phyloP scores from a whole-genome alignment of 2,797 vertebrate species.

The Loriculus beryllinus region DNA sequence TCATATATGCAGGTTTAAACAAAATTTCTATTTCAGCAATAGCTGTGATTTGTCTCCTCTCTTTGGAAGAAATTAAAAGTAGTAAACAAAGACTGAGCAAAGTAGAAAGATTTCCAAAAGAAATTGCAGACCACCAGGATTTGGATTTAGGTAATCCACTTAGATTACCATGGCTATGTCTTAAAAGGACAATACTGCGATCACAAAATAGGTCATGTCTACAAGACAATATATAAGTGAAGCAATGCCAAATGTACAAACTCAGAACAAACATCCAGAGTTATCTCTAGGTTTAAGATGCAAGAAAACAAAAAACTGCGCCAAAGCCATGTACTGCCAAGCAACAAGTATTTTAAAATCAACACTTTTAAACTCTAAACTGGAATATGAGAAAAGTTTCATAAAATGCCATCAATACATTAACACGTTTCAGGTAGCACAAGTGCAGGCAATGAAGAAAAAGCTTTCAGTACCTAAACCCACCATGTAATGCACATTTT shows the following conservation, averaged over 20 bases:
- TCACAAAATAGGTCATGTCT: conserved; percentile 77
- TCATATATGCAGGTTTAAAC: background rate
- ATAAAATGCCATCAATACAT: background rate
- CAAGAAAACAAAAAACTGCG: background rate
- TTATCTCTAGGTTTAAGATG: background rate
- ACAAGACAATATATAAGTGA: conserved; percentile 31
- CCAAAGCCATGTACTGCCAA: background rate
- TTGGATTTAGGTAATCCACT: conserved; percentile 82
- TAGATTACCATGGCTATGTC: conserved; percentile 78
- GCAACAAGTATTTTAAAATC: background rate
- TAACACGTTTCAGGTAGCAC: background rate
- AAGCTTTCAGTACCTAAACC: background rate
- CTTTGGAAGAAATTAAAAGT: conserved; percentile 49
- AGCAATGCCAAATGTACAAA: conserved; percentile 31
- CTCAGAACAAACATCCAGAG: background rate
- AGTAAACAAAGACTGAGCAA: conserved; percentile 69
- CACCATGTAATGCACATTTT: background rate
- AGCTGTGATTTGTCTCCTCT: conserved; percentile 3
- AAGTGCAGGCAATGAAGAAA: background rate
- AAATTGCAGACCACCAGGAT: conserved; percentile 78
- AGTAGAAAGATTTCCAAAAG: conserved; percentile 72
- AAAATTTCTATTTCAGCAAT: conserved; percentile 7
- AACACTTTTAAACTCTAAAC: background rate
- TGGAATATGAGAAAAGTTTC: background rate
- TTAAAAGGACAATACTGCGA: conserved; percentile 75